These are phyloP conservation scores for Otus scops DNA, from an alignment of 2,797 vertebrate genomes.

Conservation along the genomic window DNA sequence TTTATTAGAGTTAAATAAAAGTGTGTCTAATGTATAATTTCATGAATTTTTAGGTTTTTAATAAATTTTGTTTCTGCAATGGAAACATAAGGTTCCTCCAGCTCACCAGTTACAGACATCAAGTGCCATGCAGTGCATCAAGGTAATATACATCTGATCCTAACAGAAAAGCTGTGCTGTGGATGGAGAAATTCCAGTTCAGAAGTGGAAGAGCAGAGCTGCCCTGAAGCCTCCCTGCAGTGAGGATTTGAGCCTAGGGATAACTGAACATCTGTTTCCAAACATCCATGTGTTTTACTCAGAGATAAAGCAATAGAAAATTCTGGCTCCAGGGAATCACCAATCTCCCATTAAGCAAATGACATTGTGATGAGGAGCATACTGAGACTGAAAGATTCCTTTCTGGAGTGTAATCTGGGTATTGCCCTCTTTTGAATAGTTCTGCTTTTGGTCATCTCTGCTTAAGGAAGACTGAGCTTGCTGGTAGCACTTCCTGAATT, in stretches of 20 bases:
- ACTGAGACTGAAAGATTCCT: not conserved
- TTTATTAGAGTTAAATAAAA: not conserved
- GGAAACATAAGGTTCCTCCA: not conserved
- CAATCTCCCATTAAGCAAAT: not conserved
- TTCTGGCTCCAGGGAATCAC: not conserved
- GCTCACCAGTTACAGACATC: not conserved
- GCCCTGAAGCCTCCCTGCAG: not conserved
- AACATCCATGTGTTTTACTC: not conserved
- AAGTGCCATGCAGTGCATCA: not conserved
- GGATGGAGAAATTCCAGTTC: not conserved
- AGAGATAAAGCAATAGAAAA: not conserved
- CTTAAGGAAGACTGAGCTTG: not conserved
- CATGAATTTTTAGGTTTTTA: not conserved
- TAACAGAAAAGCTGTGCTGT: not conserved
- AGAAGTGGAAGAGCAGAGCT: not conserved
- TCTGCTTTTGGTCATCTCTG: not conserved
- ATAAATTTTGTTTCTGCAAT: not conserved
- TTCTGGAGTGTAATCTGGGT: not conserved
- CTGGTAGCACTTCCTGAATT: not conserved
- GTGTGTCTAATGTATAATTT: not conserved
- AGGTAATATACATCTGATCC: not conserved
- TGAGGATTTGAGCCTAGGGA: not conserved
- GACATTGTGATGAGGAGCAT: not conserved
- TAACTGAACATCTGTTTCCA: not conserved
- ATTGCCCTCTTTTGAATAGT: not conserved